These are phyloP conservation scores for Pseudoips prasinana DNA, from an alignment of 2,888 invertebrate genomes.

Conservation along the genomic window DNA sequence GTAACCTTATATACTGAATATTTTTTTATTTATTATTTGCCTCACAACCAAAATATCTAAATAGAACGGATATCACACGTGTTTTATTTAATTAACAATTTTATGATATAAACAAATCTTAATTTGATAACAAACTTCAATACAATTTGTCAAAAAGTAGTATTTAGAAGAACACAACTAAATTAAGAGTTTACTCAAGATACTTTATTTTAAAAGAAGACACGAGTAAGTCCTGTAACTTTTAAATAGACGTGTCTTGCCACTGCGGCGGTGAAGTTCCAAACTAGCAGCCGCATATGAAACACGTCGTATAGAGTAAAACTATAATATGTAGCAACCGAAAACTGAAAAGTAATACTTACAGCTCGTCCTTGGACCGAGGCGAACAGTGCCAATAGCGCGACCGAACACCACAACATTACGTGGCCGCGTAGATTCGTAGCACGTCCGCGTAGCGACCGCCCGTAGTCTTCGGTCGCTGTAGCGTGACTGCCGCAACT, in stretches of 20 bases:
- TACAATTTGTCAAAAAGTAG: no score
- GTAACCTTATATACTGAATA: no score
- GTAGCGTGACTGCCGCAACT: slow-evolving; percentile 74
- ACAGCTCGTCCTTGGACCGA: slow-evolving; percentile 77
- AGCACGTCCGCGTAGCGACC: slow-evolving; percentile 52
- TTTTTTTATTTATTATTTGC: no score
- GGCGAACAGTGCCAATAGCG: slow-evolving; percentile 66
- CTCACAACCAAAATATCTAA: no score
- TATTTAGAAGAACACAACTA: no score
- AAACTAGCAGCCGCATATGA: slow-evolving; percentile 24
- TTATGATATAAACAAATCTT: no score
- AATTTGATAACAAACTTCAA: no score
- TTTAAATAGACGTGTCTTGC: slow-evolving; percentile 1
- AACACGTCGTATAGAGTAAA: slow-evolving; percentile 10
- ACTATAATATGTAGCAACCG: slow-evolving; percentile 17
- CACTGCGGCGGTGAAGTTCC: slow-evolving; percentile 26
- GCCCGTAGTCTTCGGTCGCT: slow-evolving; percentile 51
- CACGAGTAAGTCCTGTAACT: neutral
- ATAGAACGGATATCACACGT: no score
- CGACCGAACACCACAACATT: slow-evolving; percentile 67
- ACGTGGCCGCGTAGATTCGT: slow-evolving; percentile 52
- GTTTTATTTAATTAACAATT: no score
- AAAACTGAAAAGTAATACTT: slow-evolving; percentile 48
- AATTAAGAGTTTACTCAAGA: no score
- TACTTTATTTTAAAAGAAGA: neutral